Conservation (phyloP, 2,113 vertebrate genomes). For the Perccottus glenii region DNA sequence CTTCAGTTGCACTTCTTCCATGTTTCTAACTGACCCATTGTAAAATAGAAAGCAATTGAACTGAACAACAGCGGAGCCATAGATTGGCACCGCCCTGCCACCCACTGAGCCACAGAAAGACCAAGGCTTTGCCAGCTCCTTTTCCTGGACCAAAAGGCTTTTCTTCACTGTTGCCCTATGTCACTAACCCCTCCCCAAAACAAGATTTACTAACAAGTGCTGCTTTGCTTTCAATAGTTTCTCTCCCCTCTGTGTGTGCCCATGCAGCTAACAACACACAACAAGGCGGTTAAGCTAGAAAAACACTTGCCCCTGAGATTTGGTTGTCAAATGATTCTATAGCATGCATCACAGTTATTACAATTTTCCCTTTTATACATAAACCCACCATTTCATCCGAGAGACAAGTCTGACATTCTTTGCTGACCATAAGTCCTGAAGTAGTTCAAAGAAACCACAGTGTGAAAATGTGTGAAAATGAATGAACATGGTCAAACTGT, state of each 20-base stretch:
- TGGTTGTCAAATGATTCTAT: conserved; percentile 66
- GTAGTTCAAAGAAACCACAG: not conserved
- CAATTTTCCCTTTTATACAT: too few species aligned
- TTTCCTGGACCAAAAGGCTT: conserved; percentile 60
- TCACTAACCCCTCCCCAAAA: conserved; percentile 64
- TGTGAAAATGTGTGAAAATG: conserved; percentile 34
- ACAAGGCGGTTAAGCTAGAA: conserved; percentile 68
- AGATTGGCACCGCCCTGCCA: conserved; percentile 59
- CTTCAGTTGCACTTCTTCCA: not conserved
- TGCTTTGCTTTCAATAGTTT: conserved; percentile 68
- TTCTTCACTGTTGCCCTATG: conserved; percentile 52
- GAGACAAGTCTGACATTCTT: not conserved
- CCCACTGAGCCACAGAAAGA: conserved; percentile 58
- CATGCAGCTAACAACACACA: conserved; percentile 25
- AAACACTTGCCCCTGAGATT: conserved; percentile 82
- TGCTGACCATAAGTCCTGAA: not conserved
- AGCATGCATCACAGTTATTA: too few species aligned
- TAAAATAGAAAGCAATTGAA: conserved; percentile 22
- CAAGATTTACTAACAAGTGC: conserved; percentile 72
- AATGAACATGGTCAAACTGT: conserved; percentile 47
- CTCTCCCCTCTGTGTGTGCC: conserved; percentile 31
- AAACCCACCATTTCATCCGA: too few species aligned
- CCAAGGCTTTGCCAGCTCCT: conserved; percentile 57
- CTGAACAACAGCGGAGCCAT: conserved; percentile 39
- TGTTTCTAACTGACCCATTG: conserved; percentile 22